A percentile compares a stretch with the other conserved stretches of the same genome.
Evolutionary conservation across 2,113 vertebrate genomes (phyloP).

Genomic region (Stegostoma tigrinum): DNA sequence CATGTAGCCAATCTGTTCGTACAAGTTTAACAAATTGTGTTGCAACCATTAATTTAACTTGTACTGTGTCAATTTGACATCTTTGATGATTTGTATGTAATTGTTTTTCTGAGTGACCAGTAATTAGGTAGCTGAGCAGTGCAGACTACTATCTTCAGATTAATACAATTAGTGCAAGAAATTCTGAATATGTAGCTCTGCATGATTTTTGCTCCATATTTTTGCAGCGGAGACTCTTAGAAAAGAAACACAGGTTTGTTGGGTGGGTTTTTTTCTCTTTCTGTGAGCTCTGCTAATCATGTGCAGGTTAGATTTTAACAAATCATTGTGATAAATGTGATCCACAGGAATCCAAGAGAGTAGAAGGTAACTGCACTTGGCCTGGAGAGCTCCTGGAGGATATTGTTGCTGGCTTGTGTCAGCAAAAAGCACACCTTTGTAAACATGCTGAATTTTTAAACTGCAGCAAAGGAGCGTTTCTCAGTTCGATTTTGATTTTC

Average conservation of each 20-base stretch:
- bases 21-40: conserved; percentile 17
- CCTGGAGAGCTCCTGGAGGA: too few relatives aligned
- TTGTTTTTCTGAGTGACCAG: background rate
- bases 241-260: background rate
- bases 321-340: background rate
- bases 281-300: background rate
- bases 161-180: background rate
- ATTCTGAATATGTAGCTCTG: background rate
- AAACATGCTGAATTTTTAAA: background rate
- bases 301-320: background rate
- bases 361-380: background rate
- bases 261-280: background rate
- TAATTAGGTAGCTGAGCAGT: background rate
- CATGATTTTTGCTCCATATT: background rate
- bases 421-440: background rate
- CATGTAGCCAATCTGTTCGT: background rate
- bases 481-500: background rate
- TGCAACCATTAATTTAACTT: background rate
- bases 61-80: background rate
- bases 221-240: background rate
- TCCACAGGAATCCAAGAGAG: background rate
- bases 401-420: background rate
- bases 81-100: background rate
- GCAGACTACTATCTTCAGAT: background rate
- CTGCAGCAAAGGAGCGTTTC: background rate